Evolutionary conservation across 1,140 invertebrate species (phyloP), one percentile per base, ranked within the genome.

Genomic region (Calliphora vicina): DNA sequence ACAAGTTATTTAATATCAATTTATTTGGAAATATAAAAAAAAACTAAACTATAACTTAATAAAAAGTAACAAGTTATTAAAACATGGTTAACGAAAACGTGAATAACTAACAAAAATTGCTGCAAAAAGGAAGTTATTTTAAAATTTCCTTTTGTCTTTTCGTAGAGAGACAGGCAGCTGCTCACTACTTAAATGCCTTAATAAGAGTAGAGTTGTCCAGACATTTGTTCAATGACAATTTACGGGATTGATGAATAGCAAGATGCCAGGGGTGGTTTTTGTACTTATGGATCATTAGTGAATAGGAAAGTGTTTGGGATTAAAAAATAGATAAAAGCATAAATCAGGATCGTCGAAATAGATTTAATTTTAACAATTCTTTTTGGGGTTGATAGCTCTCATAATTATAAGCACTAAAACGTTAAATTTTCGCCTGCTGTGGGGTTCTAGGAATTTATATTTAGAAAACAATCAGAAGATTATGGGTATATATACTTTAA

Each of bases 111-210:
- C 13, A 76, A 25, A 78, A 12, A 25, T 78, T 43, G 74, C 43
- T 78, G 35, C 74, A 78, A 78, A 57, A 78, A 78, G 74, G 74
- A 78, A 78, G 74, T 78, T 78, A 78, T 78, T 78, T 42, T 78
- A 35, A 78, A 67, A 78, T 78, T 78, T 78, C 35, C 35, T 78
- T 78, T 57, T 45, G n/a, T 43, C 35, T 43, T 43, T 67, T 67
- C 23, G 20, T 67, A 20, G 17, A 67, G 61, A 67, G 61, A 17
- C 26, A 78, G 35, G 13, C 74, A 78, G 74, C 74, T 78, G 74
- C 35, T 29, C 12, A 43, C 35, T 20, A 78, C 23, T 67, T 2
- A 25, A 67, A 67, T 67, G 20, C 61, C 61, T 67, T 23, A 78
- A 78, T 76, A 67, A 78, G 20, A 35, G 15, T 76, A 35, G 73